A percentile compares a stretch with the other conserved stretches of the same genome.
These are phyloP conservation scores for Drosophila bunnanda DNA, from an alignment of 2,888 invertebrate species.

Conservation along the genomic window DNA sequence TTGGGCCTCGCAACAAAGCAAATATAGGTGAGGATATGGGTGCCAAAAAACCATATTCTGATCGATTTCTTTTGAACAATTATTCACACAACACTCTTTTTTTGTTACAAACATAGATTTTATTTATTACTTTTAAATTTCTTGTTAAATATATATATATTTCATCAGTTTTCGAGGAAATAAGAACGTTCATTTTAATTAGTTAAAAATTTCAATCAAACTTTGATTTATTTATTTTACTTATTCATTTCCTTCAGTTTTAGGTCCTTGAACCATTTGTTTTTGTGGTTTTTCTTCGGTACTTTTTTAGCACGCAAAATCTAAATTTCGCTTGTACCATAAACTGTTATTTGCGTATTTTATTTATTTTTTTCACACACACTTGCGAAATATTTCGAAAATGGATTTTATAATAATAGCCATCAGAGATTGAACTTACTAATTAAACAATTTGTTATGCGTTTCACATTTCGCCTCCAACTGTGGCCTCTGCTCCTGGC, in stretches of 20 bases:
- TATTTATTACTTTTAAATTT: too few relatives aligned
- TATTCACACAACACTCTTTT: not conserved
- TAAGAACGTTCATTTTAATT: too few relatives aligned
- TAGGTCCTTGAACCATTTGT: slow-evolving; percentile 27
- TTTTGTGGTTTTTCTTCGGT: slow-evolving; percentile 17
- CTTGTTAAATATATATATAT: not conserved
- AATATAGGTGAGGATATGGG: slow-evolving; percentile 10
- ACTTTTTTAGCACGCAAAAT: slow-evolving; percentile 40
- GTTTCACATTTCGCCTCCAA: slow-evolving; percentile 18
- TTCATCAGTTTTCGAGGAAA: too few relatives aligned
- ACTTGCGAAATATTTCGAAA: slow-evolving; percentile 59
- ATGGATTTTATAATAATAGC: slow-evolving; percentile 49
- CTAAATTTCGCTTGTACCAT: slow-evolving; percentile 34
- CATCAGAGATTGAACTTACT: slow-evolving; percentile 59
- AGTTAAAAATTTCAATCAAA: not conserved
- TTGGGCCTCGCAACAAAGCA: slow-evolving; percentile 11
- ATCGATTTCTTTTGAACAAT: not conserved
- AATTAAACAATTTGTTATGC: slow-evolving; percentile 52
- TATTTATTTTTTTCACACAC: slow-evolving; percentile 52
- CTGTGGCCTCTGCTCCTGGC: slow-evolving; percentile 17
- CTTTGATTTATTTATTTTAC: not conserved
- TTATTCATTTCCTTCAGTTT: slow-evolving; percentile 4
- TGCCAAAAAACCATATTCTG: slow-evolving; percentile 6
- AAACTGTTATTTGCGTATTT: slow-evolving; percentile 39
- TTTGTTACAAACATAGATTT: too few relatives aligned